These are phyloP conservation scores for Diaphora mendica DNA, from an alignment of 2,888 invertebrate genomes.

Conservation along the genomic window DNA sequence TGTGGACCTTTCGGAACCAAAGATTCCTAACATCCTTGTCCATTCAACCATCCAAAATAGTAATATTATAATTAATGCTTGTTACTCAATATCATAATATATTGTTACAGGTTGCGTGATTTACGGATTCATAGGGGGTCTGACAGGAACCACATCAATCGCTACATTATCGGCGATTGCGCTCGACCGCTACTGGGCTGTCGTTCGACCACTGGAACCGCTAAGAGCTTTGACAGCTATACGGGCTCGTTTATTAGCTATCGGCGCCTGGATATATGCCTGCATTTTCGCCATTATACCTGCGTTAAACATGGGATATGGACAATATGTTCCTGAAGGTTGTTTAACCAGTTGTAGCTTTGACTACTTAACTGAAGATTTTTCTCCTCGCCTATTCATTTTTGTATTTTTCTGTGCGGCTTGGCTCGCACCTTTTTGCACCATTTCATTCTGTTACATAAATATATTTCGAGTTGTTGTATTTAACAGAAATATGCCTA, in stretches of 20 bases:
- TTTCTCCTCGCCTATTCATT: slow-evolving; percentile 88
- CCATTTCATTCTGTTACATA: slow-evolving; percentile 91
- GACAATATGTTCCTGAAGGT: slow-evolving; percentile 93
- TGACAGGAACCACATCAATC: slow-evolving; percentile 93
- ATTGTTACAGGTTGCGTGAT: slow-evolving; percentile 89
- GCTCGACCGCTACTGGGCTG: slow-evolving; percentile 93
- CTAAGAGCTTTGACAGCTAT: slow-evolving; percentile 87
- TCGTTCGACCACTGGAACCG: slow-evolving; percentile 91
- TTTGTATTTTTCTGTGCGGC: slow-evolving; percentile 91
- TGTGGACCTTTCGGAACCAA: background rate
- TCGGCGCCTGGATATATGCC: slow-evolving; percentile 91
- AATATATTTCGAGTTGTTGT: slow-evolving; percentile 89
- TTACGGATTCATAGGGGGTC: slow-evolving; percentile 93
- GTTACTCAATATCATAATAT: slow-evolving; percentile 9
- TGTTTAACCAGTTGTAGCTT: slow-evolving; percentile 94
- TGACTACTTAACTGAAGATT: slow-evolving; percentile 91
- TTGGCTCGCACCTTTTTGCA: slow-evolving; percentile 90
- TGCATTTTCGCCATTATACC: slow-evolving; percentile 90
- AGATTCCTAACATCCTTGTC: no score
- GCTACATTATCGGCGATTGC: slow-evolving; percentile 93
- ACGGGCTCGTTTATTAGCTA: slow-evolving; percentile 87
- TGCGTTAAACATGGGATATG: slow-evolving; percentile 89
- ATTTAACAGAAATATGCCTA: slow-evolving; percentile 77
- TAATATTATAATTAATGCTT: background rate
- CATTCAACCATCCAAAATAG: background rate